These are phyloP conservation scores for Apoda limacodes DNA, from an alignment of 2,888 invertebrate genomes.

Conservation along the genomic window DNA sequence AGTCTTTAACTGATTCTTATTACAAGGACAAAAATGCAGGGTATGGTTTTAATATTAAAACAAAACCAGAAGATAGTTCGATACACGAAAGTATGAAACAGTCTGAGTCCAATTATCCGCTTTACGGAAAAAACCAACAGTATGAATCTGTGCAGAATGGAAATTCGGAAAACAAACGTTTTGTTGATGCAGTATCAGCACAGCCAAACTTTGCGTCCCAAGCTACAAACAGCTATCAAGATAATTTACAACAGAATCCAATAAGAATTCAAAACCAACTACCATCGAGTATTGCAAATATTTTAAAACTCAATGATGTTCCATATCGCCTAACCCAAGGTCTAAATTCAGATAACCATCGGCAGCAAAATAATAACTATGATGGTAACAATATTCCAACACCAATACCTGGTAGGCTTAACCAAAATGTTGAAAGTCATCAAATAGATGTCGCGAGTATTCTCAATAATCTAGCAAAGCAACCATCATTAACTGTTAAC, in stretches of 20 bases:
- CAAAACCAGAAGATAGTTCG: slow-evolving; percentile 39
- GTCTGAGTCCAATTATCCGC: slow-evolving; percentile 20
- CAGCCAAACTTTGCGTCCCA: too few relatives aligned
- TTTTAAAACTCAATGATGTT: slow-evolving; percentile 51
- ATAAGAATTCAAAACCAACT: slow-evolving; percentile 33
- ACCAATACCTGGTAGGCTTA: slow-evolving; percentile 43
- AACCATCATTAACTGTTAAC: slow-evolving; percentile 28
- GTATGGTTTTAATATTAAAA: slow-evolving; percentile 46
- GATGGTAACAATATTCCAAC: slow-evolving; percentile 43
- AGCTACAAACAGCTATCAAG: too few relatives aligned
- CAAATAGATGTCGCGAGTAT: slow-evolving; percentile 50
- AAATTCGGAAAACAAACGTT: slow-evolving; percentile 27
- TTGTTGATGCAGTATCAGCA: slow-evolving; percentile 37
- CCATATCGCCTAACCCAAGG: slow-evolving; percentile 49
- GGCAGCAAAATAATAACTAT: slow-evolving; percentile 39
- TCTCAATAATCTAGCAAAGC: slow-evolving; percentile 47
- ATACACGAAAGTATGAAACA: slow-evolving; percentile 32
- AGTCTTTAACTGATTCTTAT: slow-evolving; percentile 46
- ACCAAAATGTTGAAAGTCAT: slow-evolving; percentile 57
- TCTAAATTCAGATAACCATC: slow-evolving; percentile 32
- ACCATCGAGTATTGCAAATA: slow-evolving; percentile 35
- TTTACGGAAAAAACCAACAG: slow-evolving; percentile 25
- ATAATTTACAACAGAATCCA: slow-evolving; percentile 30
- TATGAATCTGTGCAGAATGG: slow-evolving; percentile 30
- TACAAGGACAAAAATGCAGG: slow-evolving; percentile 55